Evolutionary conservation across 2,797 vertebrate genomes (phyloP), one percentile per base, ranked within the genome.

Genomic region (Acanthurus lineatus): DNA sequence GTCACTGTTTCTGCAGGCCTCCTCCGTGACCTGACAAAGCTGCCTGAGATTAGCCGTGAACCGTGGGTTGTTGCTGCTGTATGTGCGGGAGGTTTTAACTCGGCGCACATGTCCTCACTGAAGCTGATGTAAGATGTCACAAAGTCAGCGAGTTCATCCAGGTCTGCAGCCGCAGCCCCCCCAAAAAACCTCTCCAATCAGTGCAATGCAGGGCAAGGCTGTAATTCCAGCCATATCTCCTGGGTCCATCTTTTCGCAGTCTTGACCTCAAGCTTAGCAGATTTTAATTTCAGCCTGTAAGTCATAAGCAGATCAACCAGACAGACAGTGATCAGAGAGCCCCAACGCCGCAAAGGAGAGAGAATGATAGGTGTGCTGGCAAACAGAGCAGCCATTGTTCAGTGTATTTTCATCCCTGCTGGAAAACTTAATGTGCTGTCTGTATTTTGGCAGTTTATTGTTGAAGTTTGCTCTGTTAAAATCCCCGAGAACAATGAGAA

Each of bases 311-410:
- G 15, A n/a, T 5, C 11, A 15, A 16, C 48, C 7, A 40, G 10
- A 40, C 22, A 68, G 57, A 35, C n/a, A 40, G 20, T 32, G 17
- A 68, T 62, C 48, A 49, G 20, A 78, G 69, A 20, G 10, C 42
- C 11, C 15, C 15, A 40, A 35, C 57, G 19, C 32, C 57, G 32
- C 44, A 28, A 1, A 40, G 1, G 51, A 53, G 6, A 32, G 54
- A 66, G 22, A 42, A 35, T 2, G 5, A 69, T n/a, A n/a, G 5
- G 14, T 15, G 1, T 51, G 22, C 19, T 38, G 61, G 49, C 54
- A 52, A 25, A 44, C 28, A 4, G 42, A 3, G 12, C 11, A 42
- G 54, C 32, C 11, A 57, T 28, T 16, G 62, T 38, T 28, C 52
- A 20, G 28, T 60, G 48, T 62, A 48, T 22, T 52, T 61, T 15